These are phyloP conservation scores for Grammomys dolichurus DNA, from an alignment of 2,113 vertebrate species.

Conservation along the genomic window DNA sequence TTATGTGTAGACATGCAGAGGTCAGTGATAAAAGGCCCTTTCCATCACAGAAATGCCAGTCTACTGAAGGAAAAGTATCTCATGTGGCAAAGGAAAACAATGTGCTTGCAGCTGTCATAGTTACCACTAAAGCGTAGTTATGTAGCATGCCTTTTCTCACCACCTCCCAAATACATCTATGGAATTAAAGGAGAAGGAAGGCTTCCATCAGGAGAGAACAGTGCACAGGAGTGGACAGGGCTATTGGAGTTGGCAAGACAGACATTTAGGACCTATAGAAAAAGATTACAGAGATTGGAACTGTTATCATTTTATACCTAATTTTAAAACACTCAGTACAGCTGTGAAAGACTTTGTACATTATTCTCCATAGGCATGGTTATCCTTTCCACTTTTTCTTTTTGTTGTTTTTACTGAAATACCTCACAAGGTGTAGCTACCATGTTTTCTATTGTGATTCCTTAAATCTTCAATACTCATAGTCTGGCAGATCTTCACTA, in stretches of 20 bases:
- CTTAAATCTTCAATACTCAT: neutral
- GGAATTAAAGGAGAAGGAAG: neutral
- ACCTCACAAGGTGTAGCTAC: neutral
- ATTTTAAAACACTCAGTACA: neutral
- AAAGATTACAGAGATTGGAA: neutral
- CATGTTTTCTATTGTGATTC: neutral
- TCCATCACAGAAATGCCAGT: neutral
- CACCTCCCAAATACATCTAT: neutral
- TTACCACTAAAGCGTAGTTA: neutral
- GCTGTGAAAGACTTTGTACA: neutral
- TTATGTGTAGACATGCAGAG: neutral
- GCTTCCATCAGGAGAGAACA: neutral
- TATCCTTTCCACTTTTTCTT: neutral
- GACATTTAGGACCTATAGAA: neutral
- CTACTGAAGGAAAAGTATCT: neutral
- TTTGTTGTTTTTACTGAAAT: neutral
- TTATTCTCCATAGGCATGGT: neutral
- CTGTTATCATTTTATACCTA: neutral
- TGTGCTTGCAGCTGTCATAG: neutral
- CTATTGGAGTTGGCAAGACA: neutral
- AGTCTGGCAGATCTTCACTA: neutral
- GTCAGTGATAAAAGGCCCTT: neutral
- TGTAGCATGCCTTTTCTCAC: neutral
- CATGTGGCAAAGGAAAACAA: neutral
- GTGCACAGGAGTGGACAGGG: neutral